A percentile compares a stretch with the other conserved stretches of the same genome.
Conservation (phyloP, 2,888 invertebrate genomes). For the Callinectes sapidus region DNA sequence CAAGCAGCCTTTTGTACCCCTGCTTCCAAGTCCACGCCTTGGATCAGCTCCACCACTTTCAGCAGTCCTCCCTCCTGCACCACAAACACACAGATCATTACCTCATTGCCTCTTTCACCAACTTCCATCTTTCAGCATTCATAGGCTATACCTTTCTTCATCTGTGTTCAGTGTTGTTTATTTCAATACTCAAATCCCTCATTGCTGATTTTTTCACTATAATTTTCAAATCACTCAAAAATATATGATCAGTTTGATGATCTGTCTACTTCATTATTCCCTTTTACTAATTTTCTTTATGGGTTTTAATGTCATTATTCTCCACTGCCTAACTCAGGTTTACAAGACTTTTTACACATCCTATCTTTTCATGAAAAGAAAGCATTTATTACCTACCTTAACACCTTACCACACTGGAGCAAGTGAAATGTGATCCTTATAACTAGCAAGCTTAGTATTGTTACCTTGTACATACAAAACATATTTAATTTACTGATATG, state of each 20-base stretch:
- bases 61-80: slow-evolving; percentile 45
- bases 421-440: no score
- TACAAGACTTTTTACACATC: background rate
- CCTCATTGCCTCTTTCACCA: background rate
- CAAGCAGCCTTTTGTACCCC: slow-evolving; percentile 63
- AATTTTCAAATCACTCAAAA: background rate
- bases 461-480: background rate
- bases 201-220: background rate
- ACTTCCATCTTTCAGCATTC: background rate
- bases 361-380: background rate
- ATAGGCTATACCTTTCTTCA: background rate
- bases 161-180: background rate
- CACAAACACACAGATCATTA: background rate
- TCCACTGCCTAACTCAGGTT: background rate
- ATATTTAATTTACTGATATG: background rate
- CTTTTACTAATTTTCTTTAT: background rate
- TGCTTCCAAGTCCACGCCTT: slow-evolving; percentile 26
- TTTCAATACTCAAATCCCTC: background rate
- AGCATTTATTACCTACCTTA: background rate
- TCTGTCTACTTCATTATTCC: background rate
- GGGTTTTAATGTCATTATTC: background rate
- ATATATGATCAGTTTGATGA: background rate
- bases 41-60: slow-evolving; percentile 55
- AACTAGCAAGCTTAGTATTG: background rate
- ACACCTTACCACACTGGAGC: no score